phyloP scores from a whole-genome alignment of 2,888 invertebrate genomes.

The Leucoptera coffeella region DNA sequence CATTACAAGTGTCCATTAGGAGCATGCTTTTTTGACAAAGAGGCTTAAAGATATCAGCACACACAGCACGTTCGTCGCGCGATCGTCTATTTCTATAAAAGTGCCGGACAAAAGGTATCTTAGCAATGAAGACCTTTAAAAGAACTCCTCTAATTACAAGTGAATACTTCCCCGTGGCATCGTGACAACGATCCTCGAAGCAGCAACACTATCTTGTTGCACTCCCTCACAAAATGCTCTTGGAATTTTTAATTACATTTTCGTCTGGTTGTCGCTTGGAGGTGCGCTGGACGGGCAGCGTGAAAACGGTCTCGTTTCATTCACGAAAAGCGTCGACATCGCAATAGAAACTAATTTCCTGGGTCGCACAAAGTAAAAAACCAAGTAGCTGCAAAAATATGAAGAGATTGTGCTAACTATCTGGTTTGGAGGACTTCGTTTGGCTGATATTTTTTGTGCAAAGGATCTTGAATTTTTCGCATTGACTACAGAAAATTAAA shows the following conservation, averaged over 20 bases:
- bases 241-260: slow-evolving; percentile 55
- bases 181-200: slow-evolving; percentile 38
- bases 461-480: no score
- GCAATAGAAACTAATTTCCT: slow-evolving; percentile 54
- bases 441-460: no score
- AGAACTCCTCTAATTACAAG: slow-evolving; percentile 44
- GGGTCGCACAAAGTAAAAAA: slow-evolving; percentile 39
- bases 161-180: slow-evolving; percentile 43
- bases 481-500: no score
- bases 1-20: no score
- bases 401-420: neutral
- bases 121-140: slow-evolving; percentile 13
- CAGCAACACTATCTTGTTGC: slow-evolving; percentile 49
- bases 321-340: slow-evolving; percentile 49
- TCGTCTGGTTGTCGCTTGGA: slow-evolving; percentile 45
- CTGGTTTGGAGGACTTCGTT: no score
- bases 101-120: neutral
- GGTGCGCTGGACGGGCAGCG: slow-evolving; percentile 28
- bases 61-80: slow-evolving; percentile 1
- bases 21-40: no score
- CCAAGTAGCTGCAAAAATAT: slow-evolving; percentile 12
- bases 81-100: neutral
- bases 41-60: no score
- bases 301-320: slow-evolving; percentile 39
- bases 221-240: slow-evolving; percentile 44